phyloP scores from a whole-genome alignment of 2,888 invertebrate genomes.

The Eupeodes luniger region DNA sequence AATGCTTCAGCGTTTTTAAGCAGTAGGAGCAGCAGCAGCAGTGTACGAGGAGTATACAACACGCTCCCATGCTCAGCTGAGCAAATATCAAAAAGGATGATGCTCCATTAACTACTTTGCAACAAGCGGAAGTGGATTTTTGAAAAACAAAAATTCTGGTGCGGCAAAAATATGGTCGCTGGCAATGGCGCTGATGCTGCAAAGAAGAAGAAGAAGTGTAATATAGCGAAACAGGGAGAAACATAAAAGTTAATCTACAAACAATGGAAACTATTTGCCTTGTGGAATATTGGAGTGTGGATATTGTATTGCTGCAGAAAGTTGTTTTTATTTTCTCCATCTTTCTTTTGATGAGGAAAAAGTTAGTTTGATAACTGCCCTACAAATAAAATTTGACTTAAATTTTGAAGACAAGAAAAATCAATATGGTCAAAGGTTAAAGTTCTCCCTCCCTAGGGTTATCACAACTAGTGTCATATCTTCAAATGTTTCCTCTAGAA shows the following conservation, averaged over 20 bases:
- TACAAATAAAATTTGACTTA: too few species aligned
- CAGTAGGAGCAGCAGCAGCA: too few species aligned
- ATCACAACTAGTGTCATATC: too few species aligned
- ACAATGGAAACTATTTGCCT: conserved; percentile 54
- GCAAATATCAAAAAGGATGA: conserved; percentile 66
- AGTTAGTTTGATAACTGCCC: too few species aligned
- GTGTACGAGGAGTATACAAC: not conserved
- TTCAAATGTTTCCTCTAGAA: too few species aligned
- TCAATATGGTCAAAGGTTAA: too few species aligned
- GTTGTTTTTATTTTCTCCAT: too few species aligned
- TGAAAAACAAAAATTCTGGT: not conserved
- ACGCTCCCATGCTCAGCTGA: conserved; percentile 31
- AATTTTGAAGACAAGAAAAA: too few species aligned
- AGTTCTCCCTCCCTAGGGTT: too few species aligned
- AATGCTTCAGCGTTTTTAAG: conserved; percentile 29
- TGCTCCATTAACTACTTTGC: conserved; percentile 61
- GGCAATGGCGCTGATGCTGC: not conserved
- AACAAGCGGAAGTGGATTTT: conserved; percentile 30
- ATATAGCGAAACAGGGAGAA: not conserved
- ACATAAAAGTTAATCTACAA: conserved; percentile 48
- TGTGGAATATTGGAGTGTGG: not conserved
- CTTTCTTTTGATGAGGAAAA: too few species aligned
- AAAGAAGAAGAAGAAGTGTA: not conserved
- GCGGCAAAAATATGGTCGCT: conserved; percentile 41
- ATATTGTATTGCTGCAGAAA: not conserved